phyloP scores from a whole-genome alignment of 2,888 invertebrate species.

The Electrophaes corylata region DNA sequence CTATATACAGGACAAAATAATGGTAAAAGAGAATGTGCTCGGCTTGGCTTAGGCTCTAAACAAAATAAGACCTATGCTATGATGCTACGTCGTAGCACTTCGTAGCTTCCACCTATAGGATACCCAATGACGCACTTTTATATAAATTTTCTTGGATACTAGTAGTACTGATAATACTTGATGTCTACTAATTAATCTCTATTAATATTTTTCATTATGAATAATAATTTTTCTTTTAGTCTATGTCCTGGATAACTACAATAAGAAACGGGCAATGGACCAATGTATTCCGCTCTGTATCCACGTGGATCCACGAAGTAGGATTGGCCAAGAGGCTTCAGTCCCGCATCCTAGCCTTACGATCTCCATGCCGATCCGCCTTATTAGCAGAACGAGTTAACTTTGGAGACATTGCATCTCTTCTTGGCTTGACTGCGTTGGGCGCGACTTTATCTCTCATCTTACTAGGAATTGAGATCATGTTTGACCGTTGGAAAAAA shows the following conservation, averaged over 20 bases:
- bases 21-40: too few relatives aligned
- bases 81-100: conserved; percentile 2
- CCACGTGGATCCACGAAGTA: conserved; percentile 63
- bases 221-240: conserved; percentile 40
- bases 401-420: conserved; percentile 61
- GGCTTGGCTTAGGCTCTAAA: too few relatives aligned
- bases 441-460: conserved; percentile 56
- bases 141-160: too few relatives aligned
- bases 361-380: conserved; percentile 64
- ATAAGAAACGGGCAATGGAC: conserved; percentile 62
- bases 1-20: too few relatives aligned
- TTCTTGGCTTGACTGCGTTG: conserved; percentile 49
- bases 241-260: conserved; percentile 58
- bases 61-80: too few relatives aligned
- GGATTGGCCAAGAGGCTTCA: conserved; percentile 60
- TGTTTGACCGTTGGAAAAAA: conserved; percentile 45
- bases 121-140: neutral
- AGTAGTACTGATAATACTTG: too few relatives aligned
- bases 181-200: too few relatives aligned
- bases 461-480: conserved; percentile 57
- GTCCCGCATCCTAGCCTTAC: conserved; percentile 47
- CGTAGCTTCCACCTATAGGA: neutral
- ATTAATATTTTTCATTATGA: too few relatives aligned
- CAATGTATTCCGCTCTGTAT: conserved; percentile 51
- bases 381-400: conserved; percentile 70